phyloP scores from a whole-genome alignment of 2,888 invertebrate genomes.

The Phytoseiulus persimilis region DNA sequence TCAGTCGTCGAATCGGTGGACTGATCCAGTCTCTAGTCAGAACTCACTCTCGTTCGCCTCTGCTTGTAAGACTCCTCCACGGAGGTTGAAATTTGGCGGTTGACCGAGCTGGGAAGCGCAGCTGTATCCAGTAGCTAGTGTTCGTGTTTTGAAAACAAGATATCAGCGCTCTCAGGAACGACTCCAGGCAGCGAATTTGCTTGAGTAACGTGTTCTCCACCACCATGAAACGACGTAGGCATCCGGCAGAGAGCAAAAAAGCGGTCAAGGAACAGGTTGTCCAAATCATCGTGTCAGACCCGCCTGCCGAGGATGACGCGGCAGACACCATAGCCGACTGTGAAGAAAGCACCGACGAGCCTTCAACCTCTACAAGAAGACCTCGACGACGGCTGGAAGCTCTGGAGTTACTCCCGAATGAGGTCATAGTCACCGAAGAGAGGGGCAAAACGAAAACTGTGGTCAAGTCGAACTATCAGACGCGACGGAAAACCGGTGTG shows the following conservation, averaged over 20 bases:
- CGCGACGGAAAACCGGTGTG: neutral
- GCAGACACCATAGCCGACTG: neutral
- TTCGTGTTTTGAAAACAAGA: neutral
- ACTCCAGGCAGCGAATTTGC: neutral
- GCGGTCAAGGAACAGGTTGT: conserved; percentile 28
- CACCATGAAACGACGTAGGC: neutral
- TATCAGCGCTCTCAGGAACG: neutral
- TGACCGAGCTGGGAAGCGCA: neutral
- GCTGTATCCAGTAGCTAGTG: neutral
- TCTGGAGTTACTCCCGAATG: neutral
- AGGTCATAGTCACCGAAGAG: conserved; percentile 35
- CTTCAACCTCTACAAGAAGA: neutral
- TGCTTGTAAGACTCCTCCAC: neutral
- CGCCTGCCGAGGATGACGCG: neutral
- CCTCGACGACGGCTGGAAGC: neutral
- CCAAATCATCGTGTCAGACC: conserved; percentile 26
- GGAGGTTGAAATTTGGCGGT: neutral
- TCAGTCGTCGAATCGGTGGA: no score
- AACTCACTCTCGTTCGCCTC: no score
- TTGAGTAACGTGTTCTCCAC: neutral
- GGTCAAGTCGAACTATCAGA: conserved; percentile 27
- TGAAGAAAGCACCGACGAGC: neutral
- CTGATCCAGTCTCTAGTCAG: no score
- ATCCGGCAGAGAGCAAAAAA: neutral
- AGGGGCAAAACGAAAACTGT: neutral